These are phyloP conservation scores for Amblyjoppa fuscipennis DNA, from an alignment of 2,888 invertebrate species.

Conservation along the genomic window DNA sequence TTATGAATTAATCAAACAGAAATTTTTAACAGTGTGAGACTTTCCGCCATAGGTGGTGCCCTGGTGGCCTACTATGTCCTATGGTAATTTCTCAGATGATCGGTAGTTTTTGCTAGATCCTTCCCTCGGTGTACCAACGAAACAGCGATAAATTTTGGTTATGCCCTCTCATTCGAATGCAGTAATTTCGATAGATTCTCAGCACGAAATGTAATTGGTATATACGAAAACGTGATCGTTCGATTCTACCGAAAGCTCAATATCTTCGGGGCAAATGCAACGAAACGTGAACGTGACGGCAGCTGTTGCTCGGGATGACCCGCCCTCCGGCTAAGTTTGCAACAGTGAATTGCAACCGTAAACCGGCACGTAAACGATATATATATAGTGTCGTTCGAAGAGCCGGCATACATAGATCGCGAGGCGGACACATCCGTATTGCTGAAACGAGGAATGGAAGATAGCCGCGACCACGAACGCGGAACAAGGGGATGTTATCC, in stretches of 20 bases:
- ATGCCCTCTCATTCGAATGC: not conserved
- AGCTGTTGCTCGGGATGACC: conserved; percentile 63
- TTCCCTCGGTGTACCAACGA: not conserved
- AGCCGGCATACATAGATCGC: not conserved
- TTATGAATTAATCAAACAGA: no score
- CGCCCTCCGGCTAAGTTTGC: conserved; percentile 37
- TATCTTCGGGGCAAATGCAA: conserved; percentile 60
- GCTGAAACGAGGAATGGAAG: conserved; percentile 39
- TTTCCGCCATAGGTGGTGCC: no score
- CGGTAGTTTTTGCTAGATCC: no score
- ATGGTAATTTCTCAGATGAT: no score
- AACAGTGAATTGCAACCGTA: conserved; percentile 50
- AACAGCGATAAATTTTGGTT: not conserved
- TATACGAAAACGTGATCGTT: conserved; percentile 53
- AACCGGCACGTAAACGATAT: conserved; percentile 43
- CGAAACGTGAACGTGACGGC: conserved; percentile 58
- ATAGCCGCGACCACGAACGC: conserved; percentile 50
- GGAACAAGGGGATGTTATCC: conserved; percentile 54
- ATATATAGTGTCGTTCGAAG: conserved; percentile 13
- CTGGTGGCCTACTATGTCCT: no score
- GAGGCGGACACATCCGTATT: conserved; percentile 45
- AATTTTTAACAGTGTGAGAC: not conserved
- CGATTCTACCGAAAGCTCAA: conserved; percentile 54
- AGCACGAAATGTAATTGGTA: conserved; percentile 18
- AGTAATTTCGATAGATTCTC: conserved; percentile 10